Evolutionary conservation across 1,140 invertebrate species (phyloP).

Genomic region (Acromyrmex echinatior): DNA sequence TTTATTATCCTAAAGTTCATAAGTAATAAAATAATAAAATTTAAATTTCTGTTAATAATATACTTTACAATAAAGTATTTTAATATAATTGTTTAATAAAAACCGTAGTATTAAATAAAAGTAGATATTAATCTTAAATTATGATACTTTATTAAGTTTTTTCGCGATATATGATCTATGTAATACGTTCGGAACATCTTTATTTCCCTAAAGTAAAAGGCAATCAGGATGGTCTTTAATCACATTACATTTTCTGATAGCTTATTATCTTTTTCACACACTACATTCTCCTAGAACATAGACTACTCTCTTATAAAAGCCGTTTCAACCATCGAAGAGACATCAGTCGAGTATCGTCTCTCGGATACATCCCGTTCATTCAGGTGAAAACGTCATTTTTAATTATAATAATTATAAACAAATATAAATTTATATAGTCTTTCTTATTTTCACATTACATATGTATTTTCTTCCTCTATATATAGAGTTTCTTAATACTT

Average conservation of each 20-base stretch:
- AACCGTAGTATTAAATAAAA: background rate
- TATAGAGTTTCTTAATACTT: background rate
- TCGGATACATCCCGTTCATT: conserved; percentile 47
- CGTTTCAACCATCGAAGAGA: conserved; percentile 1
- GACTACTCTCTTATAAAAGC: conserved; percentile 71
- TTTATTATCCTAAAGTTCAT: too few relatives aligned
- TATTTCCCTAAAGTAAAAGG: conserved; percentile 76
- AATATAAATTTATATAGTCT: background rate
- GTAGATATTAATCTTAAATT: conserved; percentile 28
- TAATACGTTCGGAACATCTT: background rate
- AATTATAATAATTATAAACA: background rate
- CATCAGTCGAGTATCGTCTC: conserved; percentile 69
- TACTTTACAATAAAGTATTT: background rate
- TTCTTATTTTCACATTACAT: background rate
- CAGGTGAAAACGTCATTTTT: conserved; percentile 60
- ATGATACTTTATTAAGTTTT: background rate
- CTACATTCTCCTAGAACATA: background rate
- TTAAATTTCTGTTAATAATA: background rate
- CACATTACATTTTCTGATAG: conserved; percentile 66
- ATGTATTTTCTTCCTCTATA: background rate
- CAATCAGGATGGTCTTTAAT: conserved; percentile 74
- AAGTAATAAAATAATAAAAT: background rate
- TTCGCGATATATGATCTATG: background rate
- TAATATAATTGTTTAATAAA: conserved; percentile 5
- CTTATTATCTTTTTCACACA: conserved; percentile 54